Conservation (phyloP, 2,113 vertebrate genomes). For the Hylia prasina region DNA sequence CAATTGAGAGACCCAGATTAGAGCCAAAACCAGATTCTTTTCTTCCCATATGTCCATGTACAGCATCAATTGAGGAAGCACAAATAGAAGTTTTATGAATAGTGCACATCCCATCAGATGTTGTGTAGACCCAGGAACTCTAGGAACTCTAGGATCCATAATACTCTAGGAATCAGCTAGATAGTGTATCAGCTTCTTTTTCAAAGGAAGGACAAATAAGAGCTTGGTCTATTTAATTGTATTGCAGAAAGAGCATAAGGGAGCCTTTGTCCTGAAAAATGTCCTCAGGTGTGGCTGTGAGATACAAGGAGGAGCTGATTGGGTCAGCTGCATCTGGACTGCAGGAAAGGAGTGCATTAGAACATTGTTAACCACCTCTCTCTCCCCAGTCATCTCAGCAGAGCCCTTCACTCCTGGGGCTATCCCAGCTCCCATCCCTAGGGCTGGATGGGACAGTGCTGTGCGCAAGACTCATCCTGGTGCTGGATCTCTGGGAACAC, state of each 20-base stretch:
- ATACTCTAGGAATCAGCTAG: neutral
- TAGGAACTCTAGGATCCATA: neutral
- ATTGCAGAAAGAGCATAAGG: neutral
- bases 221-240: neutral
- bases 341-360: neutral
- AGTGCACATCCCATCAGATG: neutral
- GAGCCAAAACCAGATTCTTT: neutral
- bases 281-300: neutral
- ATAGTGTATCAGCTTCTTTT: neutral
- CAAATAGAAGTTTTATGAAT: neutral
- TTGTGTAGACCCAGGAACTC: rapidly evolving
- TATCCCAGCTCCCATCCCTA: neutral
- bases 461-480: neutral
- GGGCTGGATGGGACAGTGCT: neutral
- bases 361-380: neutral
- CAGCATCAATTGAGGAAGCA: neutral
- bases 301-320: neutral
- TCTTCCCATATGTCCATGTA: neutral
- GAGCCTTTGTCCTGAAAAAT: neutral
- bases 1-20: neutral
- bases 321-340: neutral
- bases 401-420: too few species aligned
- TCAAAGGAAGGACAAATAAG: neutral
- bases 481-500: neutral
- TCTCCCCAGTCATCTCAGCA: neutral